Evolutionary conservation across 1,140 invertebrate species (phyloP).

Genomic region (Drosophila eugracilis): DNA sequence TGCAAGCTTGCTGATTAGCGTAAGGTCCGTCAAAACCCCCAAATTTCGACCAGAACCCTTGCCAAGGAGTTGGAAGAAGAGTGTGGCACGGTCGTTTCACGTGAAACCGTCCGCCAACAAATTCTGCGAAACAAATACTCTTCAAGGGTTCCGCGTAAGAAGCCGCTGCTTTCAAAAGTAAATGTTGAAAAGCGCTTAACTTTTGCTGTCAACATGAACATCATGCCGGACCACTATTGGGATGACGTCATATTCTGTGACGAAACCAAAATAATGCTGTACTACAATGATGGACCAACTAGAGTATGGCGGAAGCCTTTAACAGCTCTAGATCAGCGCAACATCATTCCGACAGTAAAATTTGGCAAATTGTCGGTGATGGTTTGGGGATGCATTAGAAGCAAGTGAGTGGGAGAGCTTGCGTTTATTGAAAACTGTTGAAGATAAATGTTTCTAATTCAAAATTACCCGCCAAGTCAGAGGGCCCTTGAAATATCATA

Average conservation of each 20-base stretch:
- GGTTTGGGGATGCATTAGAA: too few relatives aligned
- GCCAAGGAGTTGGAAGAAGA: not conserved
- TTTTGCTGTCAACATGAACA: not conserved
- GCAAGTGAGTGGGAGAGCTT: too few relatives aligned
- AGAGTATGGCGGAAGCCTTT: not conserved
- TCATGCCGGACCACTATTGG: not conserved
- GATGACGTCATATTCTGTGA: not conserved
- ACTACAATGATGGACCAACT: not conserved
- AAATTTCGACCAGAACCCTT: not conserved
- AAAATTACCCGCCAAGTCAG: too few relatives aligned
- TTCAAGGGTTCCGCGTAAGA: too few relatives aligned
- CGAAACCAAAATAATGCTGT: not conserved
- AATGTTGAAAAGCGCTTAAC: constrained; percentile 4
- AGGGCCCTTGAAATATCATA: too few relatives aligned
- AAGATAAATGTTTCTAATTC: too few relatives aligned
- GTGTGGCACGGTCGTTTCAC: not conserved
- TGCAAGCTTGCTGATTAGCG: too few relatives aligned
- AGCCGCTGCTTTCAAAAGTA: too few relatives aligned
- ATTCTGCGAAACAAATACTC: too few relatives aligned
- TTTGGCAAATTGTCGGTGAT: not conserved
- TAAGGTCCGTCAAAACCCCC: too few relatives aligned
- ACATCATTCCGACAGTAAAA: not conserved
- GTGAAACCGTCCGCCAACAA: too few relatives aligned
- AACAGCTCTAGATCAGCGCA: not conserved
- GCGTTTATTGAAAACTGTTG: too few relatives aligned